Evolutionary conservation across 2,113 vertebrate species (phyloP), one percentile per base, ranked within the genome.

Genomic region (Indicator indicator): DNA sequence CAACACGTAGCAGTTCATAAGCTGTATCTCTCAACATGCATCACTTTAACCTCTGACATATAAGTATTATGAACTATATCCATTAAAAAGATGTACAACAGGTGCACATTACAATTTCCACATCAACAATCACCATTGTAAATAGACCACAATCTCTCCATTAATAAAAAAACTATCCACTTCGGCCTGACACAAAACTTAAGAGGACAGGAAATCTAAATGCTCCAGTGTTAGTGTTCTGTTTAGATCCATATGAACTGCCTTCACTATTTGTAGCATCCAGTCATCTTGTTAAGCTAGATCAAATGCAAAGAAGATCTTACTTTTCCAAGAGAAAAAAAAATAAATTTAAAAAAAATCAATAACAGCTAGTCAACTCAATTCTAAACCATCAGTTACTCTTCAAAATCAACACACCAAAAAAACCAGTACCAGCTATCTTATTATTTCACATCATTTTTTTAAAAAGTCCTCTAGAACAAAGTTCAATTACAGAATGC

Each of bases 271-370:
- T 95, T 89, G 88, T 50, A 94, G 60, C 97, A 97, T 83, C 94
- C 72, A 71, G 54, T 84, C 73, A 83, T 78, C 93, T 94, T 90
- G 79, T 44, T 95, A 89, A 97, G 96, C 89, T 67, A 88, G 65
- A 97, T 58, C 88, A 95, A 96, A 97, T 86, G 59, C 58, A 98
- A 95, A 96, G 69, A 83, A 95, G 80, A 63, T 96, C 89, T 95
- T 87, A 83, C 90, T 96, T 93, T 86, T 71, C 69, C 38, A 93
- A 74, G 20, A 80, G 89, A 20, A 38, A 63, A n/a, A 58, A 30
- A 72, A 69, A 90, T 42, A 42, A 44, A 44, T 44, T 44, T 6
- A 44, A 44, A 16, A 83, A 70, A 68, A 88, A 81, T 17, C 11
- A 6, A 28, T 46, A 93, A 75, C 69, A 96, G 59, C 40, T 40